Conservation (phyloP, 2,797 vertebrate genomes). For the Spea hammondii region DNA sequence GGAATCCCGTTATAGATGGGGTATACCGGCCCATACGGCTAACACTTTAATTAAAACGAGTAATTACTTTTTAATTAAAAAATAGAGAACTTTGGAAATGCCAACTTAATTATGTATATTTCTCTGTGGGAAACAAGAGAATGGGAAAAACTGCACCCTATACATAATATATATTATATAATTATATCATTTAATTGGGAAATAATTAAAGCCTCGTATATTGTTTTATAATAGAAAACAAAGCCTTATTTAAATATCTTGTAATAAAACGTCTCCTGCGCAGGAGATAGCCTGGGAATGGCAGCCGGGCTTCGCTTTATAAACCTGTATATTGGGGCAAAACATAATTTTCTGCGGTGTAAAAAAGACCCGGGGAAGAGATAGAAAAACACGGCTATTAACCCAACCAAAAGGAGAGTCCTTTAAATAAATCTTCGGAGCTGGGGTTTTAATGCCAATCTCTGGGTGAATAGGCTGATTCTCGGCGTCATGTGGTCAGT, state of each 20-base stretch:
- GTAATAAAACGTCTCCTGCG: background rate
- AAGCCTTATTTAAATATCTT: slow-evolving; percentile 21
- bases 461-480: too few relatives aligned
- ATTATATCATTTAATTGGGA: slow-evolving; percentile 33
- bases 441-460: too few relatives aligned
- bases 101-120: slow-evolving; percentile 23
- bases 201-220: slow-evolving; percentile 24
- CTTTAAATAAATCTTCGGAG: too few relatives aligned
- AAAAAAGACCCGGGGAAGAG: too few relatives aligned
- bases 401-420: too few relatives aligned
- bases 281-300: too few relatives aligned
- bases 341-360: too few relatives aligned
- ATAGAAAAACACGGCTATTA: too few relatives aligned
- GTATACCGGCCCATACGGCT: background rate
- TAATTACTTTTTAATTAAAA: slow-evolving; percentile 52
- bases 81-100: slow-evolving; percentile 29
- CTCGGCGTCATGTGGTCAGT: too few relatives aligned
- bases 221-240: slow-evolving; percentile 3
- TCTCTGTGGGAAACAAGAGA: background rate
- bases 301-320: too few relatives aligned
- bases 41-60: slow-evolving; percentile 39
- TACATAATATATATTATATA: slow-evolving; percentile 3
- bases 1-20: background rate
- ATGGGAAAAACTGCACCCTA: background rate
- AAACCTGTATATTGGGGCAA: too few relatives aligned